Conservation (phyloP, 1,140 invertebrate species). For the Daktulosphaira vitifoliae region DNA sequence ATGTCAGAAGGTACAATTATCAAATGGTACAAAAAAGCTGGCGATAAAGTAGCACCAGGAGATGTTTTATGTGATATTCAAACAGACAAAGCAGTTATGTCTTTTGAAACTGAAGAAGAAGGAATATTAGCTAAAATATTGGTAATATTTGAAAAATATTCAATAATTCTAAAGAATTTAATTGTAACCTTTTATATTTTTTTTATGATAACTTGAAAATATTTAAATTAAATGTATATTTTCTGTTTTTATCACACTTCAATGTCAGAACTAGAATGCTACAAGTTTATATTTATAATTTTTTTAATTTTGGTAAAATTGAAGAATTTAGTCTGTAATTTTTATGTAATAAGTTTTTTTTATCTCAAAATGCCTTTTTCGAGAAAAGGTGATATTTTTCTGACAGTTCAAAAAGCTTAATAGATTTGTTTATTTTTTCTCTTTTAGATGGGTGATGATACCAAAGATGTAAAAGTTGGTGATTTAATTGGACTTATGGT, state of each 20-base stretch:
- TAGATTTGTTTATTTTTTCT: too few species aligned
- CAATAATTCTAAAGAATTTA: too few species aligned
- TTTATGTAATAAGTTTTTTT: too few species aligned
- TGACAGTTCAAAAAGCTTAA: too few species aligned
- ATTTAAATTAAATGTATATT: neutral
- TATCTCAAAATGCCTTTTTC: neutral
- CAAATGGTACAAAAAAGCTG: slow-evolving; percentile 97
- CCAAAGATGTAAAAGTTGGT: slow-evolving; percentile 74
- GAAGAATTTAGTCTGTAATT: too few species aligned
- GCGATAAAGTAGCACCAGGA: slow-evolving; percentile 63
- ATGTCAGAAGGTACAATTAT: slow-evolving; percentile 97
- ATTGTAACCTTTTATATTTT: too few species aligned
- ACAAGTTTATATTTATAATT: too few species aligned
- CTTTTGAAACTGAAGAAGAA: slow-evolving; percentile 97
- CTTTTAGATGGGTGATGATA: slow-evolving; percentile 57
- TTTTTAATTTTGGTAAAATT: too few species aligned
- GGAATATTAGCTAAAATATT: slow-evolving; percentile 95
- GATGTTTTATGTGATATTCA: slow-evolving; percentile 98
- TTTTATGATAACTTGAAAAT: neutral
- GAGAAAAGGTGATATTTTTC: too few species aligned
- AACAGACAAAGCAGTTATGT: slow-evolving; percentile 99
- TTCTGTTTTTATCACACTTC: too few species aligned
- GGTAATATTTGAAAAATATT: slow-evolving; percentile 36
- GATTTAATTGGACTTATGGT: slow-evolving; percentile 83
- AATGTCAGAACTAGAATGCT: too few species aligned